These are phyloP conservation scores for Andrena marginata DNA, from an alignment of 2,888 invertebrate species.

Conservation along the genomic window DNA sequence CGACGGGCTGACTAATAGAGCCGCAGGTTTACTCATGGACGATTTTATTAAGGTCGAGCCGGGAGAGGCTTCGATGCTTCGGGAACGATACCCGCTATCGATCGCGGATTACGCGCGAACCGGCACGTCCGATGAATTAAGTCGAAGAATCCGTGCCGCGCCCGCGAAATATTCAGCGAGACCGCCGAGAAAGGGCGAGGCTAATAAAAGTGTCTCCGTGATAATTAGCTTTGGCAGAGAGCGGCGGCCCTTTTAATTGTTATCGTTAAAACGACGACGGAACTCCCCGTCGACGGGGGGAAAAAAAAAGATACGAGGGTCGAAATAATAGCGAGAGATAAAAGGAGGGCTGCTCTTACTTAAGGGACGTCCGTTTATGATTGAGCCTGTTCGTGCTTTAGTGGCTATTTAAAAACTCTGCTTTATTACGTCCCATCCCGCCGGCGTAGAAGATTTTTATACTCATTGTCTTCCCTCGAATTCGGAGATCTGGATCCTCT, in stretches of 20 bases:
- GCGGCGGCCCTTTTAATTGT: slow-evolving; percentile 79
- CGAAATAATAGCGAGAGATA: slow-evolving; percentile 79
- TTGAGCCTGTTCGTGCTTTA: slow-evolving; percentile 75
- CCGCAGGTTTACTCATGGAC: slow-evolving; percentile 27
- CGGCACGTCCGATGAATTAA: neutral
- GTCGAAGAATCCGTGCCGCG: slow-evolving; percentile 30
- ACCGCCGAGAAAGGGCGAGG: slow-evolving; percentile 20
- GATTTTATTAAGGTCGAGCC: slow-evolving; percentile 26
- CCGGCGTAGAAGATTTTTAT: slow-evolving; percentile 67
- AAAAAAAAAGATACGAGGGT: slow-evolving; percentile 65
- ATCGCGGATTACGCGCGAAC: slow-evolving; percentile 3
- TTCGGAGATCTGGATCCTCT: slow-evolving; percentile 53
- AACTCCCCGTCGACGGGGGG: slow-evolving; percentile 49
- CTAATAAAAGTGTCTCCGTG: slow-evolving; percentile 76
- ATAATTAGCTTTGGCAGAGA: slow-evolving; percentile 79
- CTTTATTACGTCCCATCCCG: slow-evolving; percentile 73
- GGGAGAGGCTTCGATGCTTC: neutral
- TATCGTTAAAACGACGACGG: slow-evolving; percentile 76
- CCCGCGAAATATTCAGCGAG: slow-evolving; percentile 32
- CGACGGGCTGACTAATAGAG: slow-evolving; percentile 65
- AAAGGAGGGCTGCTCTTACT: slow-evolving; percentile 75
- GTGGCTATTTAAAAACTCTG: slow-evolving; percentile 76
- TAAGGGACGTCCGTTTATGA: slow-evolving; percentile 79
- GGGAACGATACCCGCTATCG: neutral
- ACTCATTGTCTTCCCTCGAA: slow-evolving; percentile 65